Conservation (phyloP, 2,888 invertebrate genomes). For the Spialia ferax region DNA sequence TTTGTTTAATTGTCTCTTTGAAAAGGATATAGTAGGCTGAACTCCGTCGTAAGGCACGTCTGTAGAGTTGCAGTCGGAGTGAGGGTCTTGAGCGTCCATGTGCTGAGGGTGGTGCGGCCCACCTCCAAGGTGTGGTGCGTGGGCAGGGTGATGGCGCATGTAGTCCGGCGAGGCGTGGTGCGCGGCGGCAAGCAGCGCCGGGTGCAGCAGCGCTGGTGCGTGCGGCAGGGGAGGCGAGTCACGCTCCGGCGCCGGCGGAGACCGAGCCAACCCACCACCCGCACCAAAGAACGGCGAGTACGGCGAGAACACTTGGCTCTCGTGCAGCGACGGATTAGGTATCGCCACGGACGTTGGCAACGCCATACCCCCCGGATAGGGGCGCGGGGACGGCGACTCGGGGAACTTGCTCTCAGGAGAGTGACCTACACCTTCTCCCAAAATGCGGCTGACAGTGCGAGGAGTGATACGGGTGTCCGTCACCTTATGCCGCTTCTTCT, state of each 20-base stretch:
- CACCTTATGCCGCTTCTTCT: constrained; percentile 99
- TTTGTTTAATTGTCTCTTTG: constrained; percentile 71
- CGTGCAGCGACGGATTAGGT: constrained; percentile 97
- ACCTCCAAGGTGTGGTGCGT: constrained; percentile 92
- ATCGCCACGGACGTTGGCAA: constrained; percentile 98
- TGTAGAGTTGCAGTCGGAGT: constrained; percentile 96
- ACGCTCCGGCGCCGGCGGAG: constrained; percentile 89
- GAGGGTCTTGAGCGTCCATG: constrained; percentile 95
- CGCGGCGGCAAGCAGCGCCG: constrained; percentile 93
- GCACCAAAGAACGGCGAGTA: constrained; percentile 96
- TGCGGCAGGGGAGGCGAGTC: constrained; percentile 95
- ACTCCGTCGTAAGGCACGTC: constrained; percentile 97
- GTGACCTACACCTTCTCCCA: constrained; percentile 93
- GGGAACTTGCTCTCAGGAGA: constrained; percentile 87
- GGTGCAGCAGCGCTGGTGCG: constrained; percentile 94
- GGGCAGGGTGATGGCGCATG: constrained; percentile 90
- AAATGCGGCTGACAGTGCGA: constrained; percentile 94
- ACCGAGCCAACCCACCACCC: constrained; percentile 80
- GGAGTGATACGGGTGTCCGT: constrained; percentile 97
- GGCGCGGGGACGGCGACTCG: constrained; percentile 91
- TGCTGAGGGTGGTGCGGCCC: constrained; percentile 91
- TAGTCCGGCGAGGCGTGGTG: constrained; percentile 95
- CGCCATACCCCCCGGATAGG: constrained; percentile 94
- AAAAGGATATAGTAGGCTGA: constrained; percentile 99
- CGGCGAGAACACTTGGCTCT: constrained; percentile 97